Evolutionary conservation across 2,888 invertebrate genomes (phyloP).

Genomic region (Allacma fusca): DNA sequence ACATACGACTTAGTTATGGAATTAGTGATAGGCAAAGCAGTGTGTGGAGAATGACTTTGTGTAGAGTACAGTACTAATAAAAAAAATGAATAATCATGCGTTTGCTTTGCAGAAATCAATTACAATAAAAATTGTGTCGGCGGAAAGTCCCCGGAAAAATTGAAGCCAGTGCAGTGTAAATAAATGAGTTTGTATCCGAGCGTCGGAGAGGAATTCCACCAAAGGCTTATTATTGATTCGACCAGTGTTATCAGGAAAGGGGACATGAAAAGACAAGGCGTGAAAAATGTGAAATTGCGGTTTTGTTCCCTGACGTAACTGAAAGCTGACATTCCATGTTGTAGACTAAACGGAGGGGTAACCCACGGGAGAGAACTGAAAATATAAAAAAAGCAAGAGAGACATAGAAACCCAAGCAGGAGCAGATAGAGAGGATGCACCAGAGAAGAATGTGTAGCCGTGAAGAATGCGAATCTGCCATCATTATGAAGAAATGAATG

Average conservation of each 20-base stretch:
- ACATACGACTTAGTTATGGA: too few species aligned
- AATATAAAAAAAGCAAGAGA: slow-evolving; percentile 35
- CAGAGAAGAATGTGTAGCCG: slow-evolving; percentile 43
- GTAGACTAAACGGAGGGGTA: slow-evolving; percentile 23
- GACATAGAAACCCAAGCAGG: slow-evolving; percentile 21
- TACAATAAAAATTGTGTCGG: slow-evolving; percentile 2
- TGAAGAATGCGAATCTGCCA: slow-evolving; percentile 48
- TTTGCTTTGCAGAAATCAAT: too few species aligned
- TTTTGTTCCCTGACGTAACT: slow-evolving; percentile 44
- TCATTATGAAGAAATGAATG: slow-evolving; percentile 48
- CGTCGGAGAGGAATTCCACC: slow-evolving; percentile 12
- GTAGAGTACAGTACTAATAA: too few species aligned
- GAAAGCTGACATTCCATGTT: slow-evolving; percentile 42
- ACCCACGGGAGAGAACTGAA: slow-evolving; percentile 28
- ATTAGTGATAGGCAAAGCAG: too few species aligned
- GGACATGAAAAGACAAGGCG: slow-evolving; percentile 40
- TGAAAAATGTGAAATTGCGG: slow-evolving; percentile 55
- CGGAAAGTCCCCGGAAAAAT: neutral
- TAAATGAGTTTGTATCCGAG: neutral
- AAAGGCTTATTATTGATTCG: slow-evolving; percentile 36
- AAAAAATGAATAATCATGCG: too few species aligned
- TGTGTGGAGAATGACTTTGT: too few species aligned
- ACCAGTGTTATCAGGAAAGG: slow-evolving; percentile 33
- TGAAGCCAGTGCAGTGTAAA: neutral
- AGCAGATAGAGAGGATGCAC: slow-evolving; percentile 26